phyloP scores from a whole-genome alignment of 92 coral and sea anemone genomes.

The Phenganax marumi region DNA sequence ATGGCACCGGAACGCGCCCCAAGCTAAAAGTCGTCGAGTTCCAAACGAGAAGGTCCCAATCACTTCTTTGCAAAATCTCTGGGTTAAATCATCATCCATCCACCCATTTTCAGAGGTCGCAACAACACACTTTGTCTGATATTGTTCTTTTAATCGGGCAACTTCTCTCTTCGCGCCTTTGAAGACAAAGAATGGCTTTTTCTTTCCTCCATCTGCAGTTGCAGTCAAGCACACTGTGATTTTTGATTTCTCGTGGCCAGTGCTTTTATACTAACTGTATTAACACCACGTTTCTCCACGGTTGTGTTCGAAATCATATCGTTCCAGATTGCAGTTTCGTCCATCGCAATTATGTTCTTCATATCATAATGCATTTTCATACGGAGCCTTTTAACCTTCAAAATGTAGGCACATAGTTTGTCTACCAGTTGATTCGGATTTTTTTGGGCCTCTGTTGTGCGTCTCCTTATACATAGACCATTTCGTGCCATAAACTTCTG shows the following conservation, averaged over 20 bases:
- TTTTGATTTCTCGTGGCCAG: slow-evolving; percentile 34
- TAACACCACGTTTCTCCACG: slow-evolving; percentile 54
- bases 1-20: slow-evolving; percentile 7
- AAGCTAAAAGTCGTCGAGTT: not conserved
- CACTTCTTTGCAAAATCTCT: slow-evolving; percentile 51
- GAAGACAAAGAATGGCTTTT: slow-evolving; percentile 29
- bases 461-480: slow-evolving; percentile 44
- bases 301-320: slow-evolving; percentile 52
- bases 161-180: slow-evolving; percentile 36
- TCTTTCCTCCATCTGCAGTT: slow-evolving; percentile 15
- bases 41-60: slow-evolving; percentile 35
- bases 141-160: not conserved
- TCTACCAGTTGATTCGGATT: not conserved
- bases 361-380: slow-evolving; percentile 28
- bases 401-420: slow-evolving; percentile 39
- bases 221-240: slow-evolving; percentile 7
- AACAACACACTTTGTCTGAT: slow-evolving; percentile 21
- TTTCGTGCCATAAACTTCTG: slow-evolving; percentile 50
- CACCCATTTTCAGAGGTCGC: slow-evolving; percentile 30
- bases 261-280: slow-evolving; percentile 39
- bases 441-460: slow-evolving; percentile 41
- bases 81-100: slow-evolving; percentile 33
- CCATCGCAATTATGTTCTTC: slow-evolving; percentile 40
- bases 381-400: slow-evolving; percentile 40
- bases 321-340: slow-evolving; percentile 43